Percentiles rank a stretch among this genome's conserved stretches.
Conservation (phyloP, 2,797 vertebrate genomes). For the Phataginus tetradactyla region DNA sequence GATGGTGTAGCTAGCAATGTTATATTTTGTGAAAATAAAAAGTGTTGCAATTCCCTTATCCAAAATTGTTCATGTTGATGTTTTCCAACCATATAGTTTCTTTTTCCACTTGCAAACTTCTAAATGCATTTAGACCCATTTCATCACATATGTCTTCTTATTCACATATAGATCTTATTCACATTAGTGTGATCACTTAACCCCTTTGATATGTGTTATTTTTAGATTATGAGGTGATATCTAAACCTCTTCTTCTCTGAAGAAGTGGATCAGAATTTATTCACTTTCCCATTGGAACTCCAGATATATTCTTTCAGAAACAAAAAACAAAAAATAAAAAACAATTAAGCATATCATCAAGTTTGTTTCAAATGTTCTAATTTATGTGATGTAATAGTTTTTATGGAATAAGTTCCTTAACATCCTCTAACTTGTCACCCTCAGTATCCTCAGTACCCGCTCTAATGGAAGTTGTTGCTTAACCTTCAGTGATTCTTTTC, state of each 20-base stretch:
- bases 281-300: background rate
- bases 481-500: background rate
- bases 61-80: background rate
- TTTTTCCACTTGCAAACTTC: background rate
- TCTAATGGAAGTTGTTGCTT: background rate
- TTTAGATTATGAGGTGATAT: background rate
- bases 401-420: background rate
- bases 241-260: background rate
- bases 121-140: background rate
- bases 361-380: background rate
- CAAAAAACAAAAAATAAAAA: background rate
- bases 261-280: background rate
- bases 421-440: background rate
- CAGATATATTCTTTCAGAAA: background rate
- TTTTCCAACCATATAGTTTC: background rate
- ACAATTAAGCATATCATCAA: background rate
- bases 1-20: background rate
- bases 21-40: background rate
- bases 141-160: background rate
- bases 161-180: background rate
- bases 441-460: background rate
- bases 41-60: fast-evolving
- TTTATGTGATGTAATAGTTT: background rate
- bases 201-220: background rate
- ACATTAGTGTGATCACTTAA: background rate